phyloP scores from a whole-genome alignment of 1,140 invertebrate species.

The Camponotus floridanus region DNA sequence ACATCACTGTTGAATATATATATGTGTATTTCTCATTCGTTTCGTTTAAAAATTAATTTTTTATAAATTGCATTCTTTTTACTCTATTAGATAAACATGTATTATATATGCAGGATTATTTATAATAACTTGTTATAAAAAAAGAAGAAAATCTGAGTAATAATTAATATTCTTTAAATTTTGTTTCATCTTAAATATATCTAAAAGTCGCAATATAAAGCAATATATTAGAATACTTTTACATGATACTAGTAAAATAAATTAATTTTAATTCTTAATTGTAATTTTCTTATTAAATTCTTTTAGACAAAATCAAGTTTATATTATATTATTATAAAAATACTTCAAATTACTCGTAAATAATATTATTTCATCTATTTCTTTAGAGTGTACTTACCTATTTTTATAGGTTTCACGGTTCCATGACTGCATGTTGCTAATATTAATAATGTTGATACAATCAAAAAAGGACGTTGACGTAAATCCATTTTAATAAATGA shows the following conservation, averaged over 20 bases:
- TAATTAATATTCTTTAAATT: neutral
- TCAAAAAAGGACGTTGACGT: neutral
- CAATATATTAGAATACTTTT: neutral
- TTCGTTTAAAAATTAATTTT: neutral
- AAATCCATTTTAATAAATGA: neutral
- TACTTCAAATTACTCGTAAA: neutral
- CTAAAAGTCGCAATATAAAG: neutral
- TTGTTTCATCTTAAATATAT: neutral
- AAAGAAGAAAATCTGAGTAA: neutral
- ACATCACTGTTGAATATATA: neutral
- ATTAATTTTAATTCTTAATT: neutral
- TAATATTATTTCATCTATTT: neutral
- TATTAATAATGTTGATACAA: neutral
- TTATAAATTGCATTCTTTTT: neutral
- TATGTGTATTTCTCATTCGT: neutral
- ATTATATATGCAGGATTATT: neutral
- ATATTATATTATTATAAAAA: neutral
- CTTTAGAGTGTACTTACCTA: constrained; percentile 15
- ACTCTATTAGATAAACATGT: neutral
- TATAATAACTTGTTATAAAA: neutral
- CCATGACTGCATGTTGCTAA: neutral
- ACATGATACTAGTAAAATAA: neutral
- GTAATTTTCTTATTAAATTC: neutral
- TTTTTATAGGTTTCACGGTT: neutral
- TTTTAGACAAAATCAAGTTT: neutral